These are phyloP conservation scores for Eupithecia vulgata DNA, from an alignment of 2,888 invertebrate genomes.

Conservation along the genomic window DNA sequence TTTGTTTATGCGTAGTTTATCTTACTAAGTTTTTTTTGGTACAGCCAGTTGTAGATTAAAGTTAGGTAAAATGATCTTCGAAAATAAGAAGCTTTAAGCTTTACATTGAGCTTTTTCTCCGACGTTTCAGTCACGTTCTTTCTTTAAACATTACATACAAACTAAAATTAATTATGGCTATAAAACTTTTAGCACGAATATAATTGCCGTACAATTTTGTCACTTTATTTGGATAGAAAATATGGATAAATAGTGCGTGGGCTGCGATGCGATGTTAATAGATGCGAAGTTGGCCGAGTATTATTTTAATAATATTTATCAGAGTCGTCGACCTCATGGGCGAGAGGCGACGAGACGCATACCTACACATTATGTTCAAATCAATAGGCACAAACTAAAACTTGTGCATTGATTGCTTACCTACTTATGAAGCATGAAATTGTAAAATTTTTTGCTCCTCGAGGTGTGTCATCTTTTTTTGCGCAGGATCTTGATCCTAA, in stretches of 20 bases:
- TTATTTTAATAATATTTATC: slow-evolving; percentile 73
- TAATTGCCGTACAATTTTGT: slow-evolving; percentile 37
- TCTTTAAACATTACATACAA: neutral
- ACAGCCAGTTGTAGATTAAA: neutral
- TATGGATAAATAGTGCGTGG: slow-evolving; percentile 42
- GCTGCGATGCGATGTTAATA: slow-evolving; percentile 43
- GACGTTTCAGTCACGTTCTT: neutral
- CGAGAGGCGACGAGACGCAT: slow-evolving; percentile 54
- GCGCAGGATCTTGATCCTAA: too few relatives aligned
- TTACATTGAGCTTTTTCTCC: neutral
- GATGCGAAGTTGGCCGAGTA: slow-evolving; percentile 50
- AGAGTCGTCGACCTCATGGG: slow-evolving; percentile 74
- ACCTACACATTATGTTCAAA: slow-evolving; percentile 33
- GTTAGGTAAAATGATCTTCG: neutral
- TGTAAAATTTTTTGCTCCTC: neutral
- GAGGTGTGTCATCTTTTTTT: too few relatives aligned
- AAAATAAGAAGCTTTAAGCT: neutral
- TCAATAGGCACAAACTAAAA: neutral
- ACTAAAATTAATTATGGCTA: neutral
- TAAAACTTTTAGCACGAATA: slow-evolving; percentile 7
- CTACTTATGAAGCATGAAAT: neutral
- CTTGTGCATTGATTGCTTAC: neutral
- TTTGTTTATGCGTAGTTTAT: slow-evolving; percentile 5
- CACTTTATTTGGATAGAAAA: slow-evolving; percentile 37
- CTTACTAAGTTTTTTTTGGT: neutral